Evolutionary conservation across 2,888 invertebrate genomes (phyloP).

Genomic region (Drosophila rellima): DNA sequence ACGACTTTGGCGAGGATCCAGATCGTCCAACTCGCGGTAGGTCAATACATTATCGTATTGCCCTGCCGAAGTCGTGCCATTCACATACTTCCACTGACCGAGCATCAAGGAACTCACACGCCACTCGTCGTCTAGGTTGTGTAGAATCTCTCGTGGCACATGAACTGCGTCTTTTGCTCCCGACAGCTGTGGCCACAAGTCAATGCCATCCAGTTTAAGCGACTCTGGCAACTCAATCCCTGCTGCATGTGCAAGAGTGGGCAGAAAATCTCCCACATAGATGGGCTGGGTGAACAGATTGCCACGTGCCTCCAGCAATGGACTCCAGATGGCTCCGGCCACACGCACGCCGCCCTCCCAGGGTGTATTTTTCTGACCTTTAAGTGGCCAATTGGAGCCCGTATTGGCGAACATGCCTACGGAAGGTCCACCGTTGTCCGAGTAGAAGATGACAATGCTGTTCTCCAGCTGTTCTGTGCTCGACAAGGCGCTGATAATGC

Average conservation of each 20-base stretch:
- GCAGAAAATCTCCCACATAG: conserved; percentile 94
- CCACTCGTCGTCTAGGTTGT: conserved; percentile 90
- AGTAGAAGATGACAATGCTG: conserved; percentile 93
- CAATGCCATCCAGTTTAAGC: conserved; percentile 88
- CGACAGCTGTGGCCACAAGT: conserved; percentile 89
- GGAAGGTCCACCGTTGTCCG: conserved; percentile 95
- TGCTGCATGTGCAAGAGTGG: conserved; percentile 88
- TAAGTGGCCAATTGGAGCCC: conserved; percentile 92
- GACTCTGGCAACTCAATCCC: conserved; percentile 63
- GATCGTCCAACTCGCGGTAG: conserved; percentile 64
- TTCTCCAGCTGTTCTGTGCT: conserved; percentile 90
- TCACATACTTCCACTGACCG: conserved; percentile 82
- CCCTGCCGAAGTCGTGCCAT: conserved; percentile 80
- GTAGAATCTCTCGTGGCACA: conserved; percentile 88
- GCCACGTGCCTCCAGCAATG: conserved; percentile 86
- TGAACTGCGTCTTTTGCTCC: conserved; percentile 31
- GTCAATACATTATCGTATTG: conserved; percentile 71
- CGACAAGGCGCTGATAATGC: conserved; percentile 90
- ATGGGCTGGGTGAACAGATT: conserved; percentile 89
- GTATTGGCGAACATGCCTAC: conserved; percentile 90
- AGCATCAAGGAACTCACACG: conserved; percentile 72
- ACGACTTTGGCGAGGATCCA: conserved; percentile 72
- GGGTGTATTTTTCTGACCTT: conserved; percentile 92
- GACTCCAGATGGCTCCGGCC: conserved; percentile 91
- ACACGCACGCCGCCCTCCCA: conserved; percentile 95